Evolutionary conservation across 2,113 vertebrate species (phyloP), one percentile per base, ranked within the genome.

Genomic region (Megaleporinus macrocephalus): DNA sequence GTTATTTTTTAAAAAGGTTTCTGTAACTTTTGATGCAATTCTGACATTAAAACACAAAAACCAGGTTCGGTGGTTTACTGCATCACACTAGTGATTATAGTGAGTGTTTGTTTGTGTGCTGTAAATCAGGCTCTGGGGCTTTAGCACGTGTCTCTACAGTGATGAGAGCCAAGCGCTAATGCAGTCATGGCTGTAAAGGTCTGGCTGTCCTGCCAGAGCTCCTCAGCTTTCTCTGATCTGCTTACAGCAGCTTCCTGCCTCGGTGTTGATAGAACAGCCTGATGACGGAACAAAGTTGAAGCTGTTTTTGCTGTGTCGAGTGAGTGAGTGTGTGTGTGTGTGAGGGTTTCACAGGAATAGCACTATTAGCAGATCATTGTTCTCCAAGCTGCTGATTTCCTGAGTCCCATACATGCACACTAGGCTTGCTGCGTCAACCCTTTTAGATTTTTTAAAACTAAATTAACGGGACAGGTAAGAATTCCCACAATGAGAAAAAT

Each of bases 291-390:
- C 55, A 79, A 33, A 33, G 57, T 24, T n/a, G 62, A 57, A 33
- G 62, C 27, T 63, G 57, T 47, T 69, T n/a, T 72, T 33, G 44
- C 41, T 65, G 12, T 36, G 47, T 9, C 30, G 16, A 63, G 26
- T 26, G 22, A 65, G 76, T 22, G 41, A 44, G 41, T 36, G 36
- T 4, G 36, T 7, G n/a, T 18, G 41, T 75, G 75, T 78, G 79
- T 74, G 49, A 44, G 30, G 12, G 66, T n/a, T 62, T 75, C 76
- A 84, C 80, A 85, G 86, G 73, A 84, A 87, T 73, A 80, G 83
- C 68, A 80, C 33, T 78, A 74, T 70, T 70, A 69, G 69, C 69
- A 61, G 57, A 61, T 6, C 33, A 86, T 86, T 86, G 85, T 86
- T 86, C 69, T 83, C 22, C 27, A 26, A 22, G 59, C 30, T 59